Conservation (phyloP, 2,113 vertebrate genomes). For the Synchiropus splendidus region DNA sequence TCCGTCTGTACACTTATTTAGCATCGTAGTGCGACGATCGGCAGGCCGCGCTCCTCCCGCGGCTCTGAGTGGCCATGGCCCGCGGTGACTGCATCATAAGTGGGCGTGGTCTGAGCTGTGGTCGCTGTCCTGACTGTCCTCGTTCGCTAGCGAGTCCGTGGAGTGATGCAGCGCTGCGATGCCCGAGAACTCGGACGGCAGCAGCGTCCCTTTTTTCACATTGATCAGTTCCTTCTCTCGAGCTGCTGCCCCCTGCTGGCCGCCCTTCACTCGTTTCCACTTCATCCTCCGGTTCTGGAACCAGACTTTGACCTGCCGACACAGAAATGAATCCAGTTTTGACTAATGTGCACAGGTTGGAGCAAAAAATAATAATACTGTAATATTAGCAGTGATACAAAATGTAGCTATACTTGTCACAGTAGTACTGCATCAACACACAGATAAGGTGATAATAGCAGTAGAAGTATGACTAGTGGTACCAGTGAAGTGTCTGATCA, state of each 20-base stretch:
- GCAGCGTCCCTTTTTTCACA: slow-evolving; percentile 91
- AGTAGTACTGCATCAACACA: too few species aligned
- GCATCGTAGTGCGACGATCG: slow-evolving; percentile 45
- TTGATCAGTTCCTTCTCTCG: slow-evolving; percentile 96
- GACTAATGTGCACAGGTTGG: too few species aligned
- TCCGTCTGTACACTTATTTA: slow-evolving; percentile 48
- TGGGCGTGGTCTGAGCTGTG: slow-evolving; percentile 94
- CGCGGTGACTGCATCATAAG: slow-evolving; percentile 72
- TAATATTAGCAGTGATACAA: too few species aligned
- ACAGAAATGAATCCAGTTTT: slow-evolving; percentile 6
- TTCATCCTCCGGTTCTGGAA: slow-evolving; percentile 98
- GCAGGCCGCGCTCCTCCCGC: too few species aligned
- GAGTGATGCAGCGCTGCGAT: slow-evolving; percentile 83
- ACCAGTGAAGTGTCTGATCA: too few species aligned
- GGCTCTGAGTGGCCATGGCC: too few species aligned
- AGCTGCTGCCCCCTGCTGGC: slow-evolving; percentile 90
- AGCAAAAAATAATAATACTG: too few species aligned
- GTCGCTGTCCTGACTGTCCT: slow-evolving; percentile 96
- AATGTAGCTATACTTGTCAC: too few species aligned
- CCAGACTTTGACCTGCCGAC: slow-evolving; percentile 92
- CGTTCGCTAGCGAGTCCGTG: slow-evolving; percentile 85
- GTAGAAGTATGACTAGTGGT: too few species aligned
- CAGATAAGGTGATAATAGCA: too few species aligned
- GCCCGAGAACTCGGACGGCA: slow-evolving; percentile 89
- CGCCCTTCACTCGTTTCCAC: slow-evolving; percentile 97